Percentiles rank a stretch among this genome's conserved stretches.
These are phyloP conservation scores for Gymnoscelis rufifasciata DNA, from an alignment of 2,888 invertebrate species.

Conservation along the genomic window DNA sequence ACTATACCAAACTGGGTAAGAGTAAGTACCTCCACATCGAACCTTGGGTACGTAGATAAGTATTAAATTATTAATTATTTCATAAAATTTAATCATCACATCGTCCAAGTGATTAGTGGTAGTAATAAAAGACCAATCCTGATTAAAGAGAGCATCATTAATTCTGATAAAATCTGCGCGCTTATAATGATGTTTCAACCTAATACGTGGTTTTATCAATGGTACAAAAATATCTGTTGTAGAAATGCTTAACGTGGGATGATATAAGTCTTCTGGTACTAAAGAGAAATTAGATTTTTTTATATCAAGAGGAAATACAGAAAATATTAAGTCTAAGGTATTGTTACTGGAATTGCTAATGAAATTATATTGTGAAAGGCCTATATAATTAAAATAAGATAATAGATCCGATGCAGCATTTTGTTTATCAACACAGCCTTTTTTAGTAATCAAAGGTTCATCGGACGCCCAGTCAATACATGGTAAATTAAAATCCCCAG, in stretches of 20 bases:
- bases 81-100: background rate
- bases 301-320: background rate
- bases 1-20: background rate
- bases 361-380: background rate
- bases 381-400: background rate
- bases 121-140: slow-evolving; percentile 6
- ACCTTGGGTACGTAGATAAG: background rate
- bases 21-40: background rate
- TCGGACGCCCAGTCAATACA: slow-evolving; percentile 1
- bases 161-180: slow-evolving; percentile 2
- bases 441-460: background rate
- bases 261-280: background rate
- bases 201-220: too few relatives aligned
- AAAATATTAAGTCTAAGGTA: slow-evolving; percentile 4
- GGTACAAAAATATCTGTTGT: too few relatives aligned
- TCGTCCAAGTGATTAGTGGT: background rate
- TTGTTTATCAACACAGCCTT: slow-evolving; percentile 2
- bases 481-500: slow-evolving; percentile 11
- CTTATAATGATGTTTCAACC: background rate
- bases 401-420: background rate
- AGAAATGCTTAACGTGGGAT: too few relatives aligned
- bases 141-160: background rate
- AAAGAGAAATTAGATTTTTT: background rate
- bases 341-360: background rate
- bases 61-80: background rate